Evolutionary conservation across 2,113 vertebrate genomes (phyloP).

Genomic region (Pituophis catenifer): DNA sequence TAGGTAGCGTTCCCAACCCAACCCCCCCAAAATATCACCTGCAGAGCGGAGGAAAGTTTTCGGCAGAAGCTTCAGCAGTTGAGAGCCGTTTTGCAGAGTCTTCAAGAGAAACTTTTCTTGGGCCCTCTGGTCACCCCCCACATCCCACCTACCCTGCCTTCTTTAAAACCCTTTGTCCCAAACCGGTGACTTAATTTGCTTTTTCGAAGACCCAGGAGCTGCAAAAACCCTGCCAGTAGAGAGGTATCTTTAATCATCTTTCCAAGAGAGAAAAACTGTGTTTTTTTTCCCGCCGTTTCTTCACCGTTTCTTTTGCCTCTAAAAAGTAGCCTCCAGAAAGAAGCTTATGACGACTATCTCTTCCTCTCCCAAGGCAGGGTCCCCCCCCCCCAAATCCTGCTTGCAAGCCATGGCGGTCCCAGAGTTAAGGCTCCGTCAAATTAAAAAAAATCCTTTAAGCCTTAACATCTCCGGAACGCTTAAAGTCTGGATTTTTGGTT

Average conservation of each 20-base stretch:
- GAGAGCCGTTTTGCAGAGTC: rapidly evolving
- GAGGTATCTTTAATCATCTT: slow-evolving; percentile 48
- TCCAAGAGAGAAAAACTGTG: slow-evolving; percentile 31
- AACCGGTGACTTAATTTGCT: neutral
- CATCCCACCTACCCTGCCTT: slow-evolving; percentile 15
- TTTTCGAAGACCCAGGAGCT: slow-evolving; percentile 41
- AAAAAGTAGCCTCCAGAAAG: neutral
- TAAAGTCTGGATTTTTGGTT: neutral
- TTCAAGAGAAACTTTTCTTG: slow-evolving; percentile 10
- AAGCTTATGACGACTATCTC: neutral
- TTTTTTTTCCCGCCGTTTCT: neutral
- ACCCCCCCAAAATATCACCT: neutral
- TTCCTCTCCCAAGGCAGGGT: neutral
- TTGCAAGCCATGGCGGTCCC: neutral
- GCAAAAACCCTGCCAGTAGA: slow-evolving; percentile 45
- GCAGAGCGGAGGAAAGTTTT: slow-evolving; percentile 19
- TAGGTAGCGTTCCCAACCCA: neutral
- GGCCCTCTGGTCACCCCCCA: neutral
- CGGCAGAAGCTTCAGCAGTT: neutral
- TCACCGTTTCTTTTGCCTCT: neutral
- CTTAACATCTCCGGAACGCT: neutral
- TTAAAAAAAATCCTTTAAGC: slow-evolving; percentile 40
- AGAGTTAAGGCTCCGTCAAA: slow-evolving; percentile 36
- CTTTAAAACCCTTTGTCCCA: neutral
- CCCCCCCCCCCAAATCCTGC: slow-evolving; percentile 38